Evolutionary conservation across 2,888 invertebrate species (phyloP), one percentile per base, ranked within the genome.

Genomic region (Aquatica leii): DNA sequence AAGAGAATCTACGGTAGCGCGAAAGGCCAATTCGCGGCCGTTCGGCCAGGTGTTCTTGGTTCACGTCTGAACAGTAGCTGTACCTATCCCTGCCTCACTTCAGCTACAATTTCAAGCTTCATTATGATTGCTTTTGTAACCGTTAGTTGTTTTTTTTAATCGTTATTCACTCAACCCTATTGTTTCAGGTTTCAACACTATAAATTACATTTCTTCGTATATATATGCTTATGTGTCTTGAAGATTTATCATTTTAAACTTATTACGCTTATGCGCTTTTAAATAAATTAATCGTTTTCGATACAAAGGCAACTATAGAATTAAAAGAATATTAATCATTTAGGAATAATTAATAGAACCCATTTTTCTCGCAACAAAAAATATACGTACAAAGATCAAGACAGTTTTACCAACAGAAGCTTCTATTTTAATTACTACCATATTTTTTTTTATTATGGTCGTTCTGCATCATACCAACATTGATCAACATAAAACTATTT

Each of bases 61-160:
- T 35, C 71, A 72, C 72, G 72, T 74, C 71, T 73, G 73, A 75
- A 78, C 79, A 73, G 79, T 79, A 79, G 79, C 79, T 78, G 70
- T 69, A 66, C 71, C 67, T 67, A 71, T 62, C 69, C 66, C 65
- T 62, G 64, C 70, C 69, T 69, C 65, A 62, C 71, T 70, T 66
- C 70, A 67, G 62, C 65, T 67, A 73, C 70, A 69, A 71, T 69
- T 71, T 70, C 71, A 71, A 70, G 65, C 69, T 70, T 65, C 66
- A 69, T 68, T 69, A 63, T 59, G 64, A 71, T 58, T 63, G 58
- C 68, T 68, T 70, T 69, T 71, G 65, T 67, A 60, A 59, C 63
- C 63, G 68, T 66, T 68, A 62, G 61, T 66, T 63, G 60, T 64
- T 68, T 65, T 51, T n/a, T 60, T 49, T 59, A 58, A 58, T 59